phyloP scores from a whole-genome alignment of 2,113 vertebrate species.

The Periophthalmodon schlosseri region DNA sequence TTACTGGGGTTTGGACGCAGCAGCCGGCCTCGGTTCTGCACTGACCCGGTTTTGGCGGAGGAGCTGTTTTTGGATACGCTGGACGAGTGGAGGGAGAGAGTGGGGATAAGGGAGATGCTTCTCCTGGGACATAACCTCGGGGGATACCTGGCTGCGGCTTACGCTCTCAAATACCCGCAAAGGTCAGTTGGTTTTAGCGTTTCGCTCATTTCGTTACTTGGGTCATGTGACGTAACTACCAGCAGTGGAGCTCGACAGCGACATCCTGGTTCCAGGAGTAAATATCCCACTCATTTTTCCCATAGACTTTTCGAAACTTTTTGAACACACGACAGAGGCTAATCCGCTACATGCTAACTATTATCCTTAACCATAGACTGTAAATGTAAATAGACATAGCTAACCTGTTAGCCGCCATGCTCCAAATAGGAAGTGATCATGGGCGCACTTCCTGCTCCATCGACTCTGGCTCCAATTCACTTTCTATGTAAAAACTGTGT shows the following conservation, averaged over 20 bases:
- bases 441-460: too few relatives aligned
- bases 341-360: too few relatives aligned
- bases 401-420: too few relatives aligned
- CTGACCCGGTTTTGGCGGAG: conserved; percentile 82
- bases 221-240: not conserved
- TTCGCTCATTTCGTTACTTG: not conserved
- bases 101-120: conserved; percentile 87
- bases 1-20: conserved; percentile 92
- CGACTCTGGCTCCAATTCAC: too few relatives aligned
- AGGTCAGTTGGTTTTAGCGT: conserved; percentile 64
- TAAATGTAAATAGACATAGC: too few relatives aligned
- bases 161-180: conserved; percentile 86
- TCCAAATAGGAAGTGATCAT: too few relatives aligned
- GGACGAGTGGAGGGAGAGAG: conserved; percentile 88
- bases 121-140: conserved; percentile 93
- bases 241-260: not conserved
- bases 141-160: conserved; percentile 89
- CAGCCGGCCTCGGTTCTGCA: conserved; percentile 83
- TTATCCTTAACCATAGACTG: too few relatives aligned
- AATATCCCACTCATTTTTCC: too few relatives aligned
- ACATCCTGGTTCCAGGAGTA: too few relatives aligned
- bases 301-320: too few relatives aligned
- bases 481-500: too few relatives aligned
- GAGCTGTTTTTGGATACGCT: conserved; percentile 87
- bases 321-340: too few relatives aligned